A percentile compares a stretch with the other conserved stretches of the same genome.
Evolutionary conservation across 2,797 vertebrate genomes (phyloP).

Genomic region (Diplodus sargus): DNA sequence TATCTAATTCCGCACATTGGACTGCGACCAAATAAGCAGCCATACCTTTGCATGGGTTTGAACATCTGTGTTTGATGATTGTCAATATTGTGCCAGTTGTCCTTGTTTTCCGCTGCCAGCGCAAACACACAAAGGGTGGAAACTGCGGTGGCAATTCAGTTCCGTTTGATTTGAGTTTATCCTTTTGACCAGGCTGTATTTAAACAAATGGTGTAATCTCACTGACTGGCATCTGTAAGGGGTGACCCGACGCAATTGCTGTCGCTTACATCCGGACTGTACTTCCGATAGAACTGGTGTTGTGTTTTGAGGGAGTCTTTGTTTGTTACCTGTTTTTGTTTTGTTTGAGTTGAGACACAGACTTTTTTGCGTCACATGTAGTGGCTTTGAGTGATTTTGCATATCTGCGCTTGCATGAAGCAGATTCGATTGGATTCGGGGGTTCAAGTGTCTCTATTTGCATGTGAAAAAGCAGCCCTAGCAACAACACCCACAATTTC

Average conservation of each 20-base stretch:
- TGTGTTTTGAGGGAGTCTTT: constrained; percentile 31
- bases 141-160: constrained; percentile 58
- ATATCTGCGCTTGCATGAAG: background rate
- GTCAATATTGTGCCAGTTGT: constrained; percentile 77
- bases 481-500: constrained; percentile 11
- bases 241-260: constrained; percentile 56
- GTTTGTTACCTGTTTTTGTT: constrained; percentile 19
- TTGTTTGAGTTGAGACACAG: constrained; percentile 35
- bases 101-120: constrained; percentile 71
- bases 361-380: background rate
- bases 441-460: background rate
- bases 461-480: constrained; percentile 2
- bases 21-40: constrained; percentile 66
- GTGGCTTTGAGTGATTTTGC: background rate
- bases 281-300: constrained; percentile 19
- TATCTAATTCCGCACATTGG: constrained; percentile 70
- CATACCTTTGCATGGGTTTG: constrained; percentile 80
- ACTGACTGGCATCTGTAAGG: constrained; percentile 56
- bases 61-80: constrained; percentile 85
- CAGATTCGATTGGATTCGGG: background rate
- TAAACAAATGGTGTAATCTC: constrained; percentile 74
- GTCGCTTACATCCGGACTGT: constrained; percentile 42
- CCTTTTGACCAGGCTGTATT: constrained; percentile 78
- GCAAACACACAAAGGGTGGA: constrained; percentile 70
- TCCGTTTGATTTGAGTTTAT: constrained; percentile 76